These are phyloP conservation scores for Drosophila tropicalis DNA, from an alignment of 1,140 invertebrate species.

Conservation along the genomic window DNA sequence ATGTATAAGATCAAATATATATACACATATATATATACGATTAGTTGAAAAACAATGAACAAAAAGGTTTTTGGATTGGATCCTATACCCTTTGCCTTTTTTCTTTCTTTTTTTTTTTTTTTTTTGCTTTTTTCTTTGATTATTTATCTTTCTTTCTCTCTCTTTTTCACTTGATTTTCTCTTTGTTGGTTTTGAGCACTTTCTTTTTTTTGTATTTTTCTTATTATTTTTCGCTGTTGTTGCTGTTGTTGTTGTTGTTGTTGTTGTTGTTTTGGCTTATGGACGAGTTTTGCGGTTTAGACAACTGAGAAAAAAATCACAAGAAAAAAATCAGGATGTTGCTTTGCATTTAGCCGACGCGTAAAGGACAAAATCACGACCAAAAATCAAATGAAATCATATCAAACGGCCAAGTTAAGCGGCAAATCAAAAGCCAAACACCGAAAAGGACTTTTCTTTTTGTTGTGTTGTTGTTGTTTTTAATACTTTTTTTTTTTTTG, in stretches of 20 bases:
- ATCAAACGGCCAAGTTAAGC: too few relatives aligned
- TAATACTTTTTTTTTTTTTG: not conserved
- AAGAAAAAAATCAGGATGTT: constrained; percentile 61
- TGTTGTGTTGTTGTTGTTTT: too few relatives aligned
- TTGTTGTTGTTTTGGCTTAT: constrained; percentile 28
- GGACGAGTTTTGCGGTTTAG: constrained; percentile 35
- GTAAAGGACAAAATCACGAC: not conserved
- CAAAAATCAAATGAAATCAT: too few relatives aligned
- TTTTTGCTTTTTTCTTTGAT: constrained; percentile 12
- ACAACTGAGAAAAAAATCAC: constrained; percentile 74
- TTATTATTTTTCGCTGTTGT: not conserved
- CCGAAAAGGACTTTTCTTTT: not conserved
- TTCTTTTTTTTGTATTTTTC: constrained; percentile 5
- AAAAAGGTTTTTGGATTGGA: constrained; percentile 23
- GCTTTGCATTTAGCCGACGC: not conserved
- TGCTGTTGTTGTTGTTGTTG: not conserved
- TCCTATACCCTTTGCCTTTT: constrained; percentile 8
- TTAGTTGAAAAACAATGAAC: constrained; percentile 40
- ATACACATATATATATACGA: too few relatives aligned
- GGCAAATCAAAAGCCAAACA: not conserved
- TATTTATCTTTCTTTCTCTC: not conserved
- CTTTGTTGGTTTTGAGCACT: constrained; percentile 42
- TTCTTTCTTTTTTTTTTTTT: constrained; percentile 17
- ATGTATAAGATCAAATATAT: too few relatives aligned
- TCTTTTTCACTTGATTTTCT: constrained; percentile 12